A percentile compares a stretch with the other conserved stretches of the same genome.
phyloP scores from a whole-genome alignment of 1,140 invertebrate species.

The Protaetia brevitarsis region DNA sequence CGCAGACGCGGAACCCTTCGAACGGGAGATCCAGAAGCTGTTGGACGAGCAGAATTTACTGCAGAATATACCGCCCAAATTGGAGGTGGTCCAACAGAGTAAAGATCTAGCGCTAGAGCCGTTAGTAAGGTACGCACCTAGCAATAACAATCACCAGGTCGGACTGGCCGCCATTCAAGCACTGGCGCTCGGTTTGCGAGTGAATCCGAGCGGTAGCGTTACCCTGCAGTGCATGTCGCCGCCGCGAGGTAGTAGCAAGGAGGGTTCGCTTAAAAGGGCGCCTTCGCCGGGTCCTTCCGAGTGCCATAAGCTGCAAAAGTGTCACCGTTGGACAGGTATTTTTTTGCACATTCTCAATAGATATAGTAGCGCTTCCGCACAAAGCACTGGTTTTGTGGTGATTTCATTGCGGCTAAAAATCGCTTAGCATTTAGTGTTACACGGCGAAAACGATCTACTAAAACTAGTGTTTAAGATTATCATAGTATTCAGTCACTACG shows the following conservation, averaged over 20 bases:
- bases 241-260: slow-evolving; percentile 47
- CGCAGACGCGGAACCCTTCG: slow-evolving; percentile 55
- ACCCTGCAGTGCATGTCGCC: slow-evolving; percentile 46
- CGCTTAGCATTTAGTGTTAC: background rate
- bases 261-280: slow-evolving; percentile 45
- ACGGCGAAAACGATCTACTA: too few relatives aligned
- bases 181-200: slow-evolving; percentile 51
- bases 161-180: slow-evolving; percentile 62
- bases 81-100: slow-evolving; percentile 55
- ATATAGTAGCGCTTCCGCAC: slow-evolving; percentile 8
- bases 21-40: slow-evolving; percentile 70
- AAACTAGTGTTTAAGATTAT: too few relatives aligned
- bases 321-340: slow-evolving; percentile 48
- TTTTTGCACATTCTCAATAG: background rate
- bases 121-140: slow-evolving; percentile 44
- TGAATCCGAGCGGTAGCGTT: slow-evolving; percentile 45
- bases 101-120: slow-evolving; percentile 49
- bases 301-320: slow-evolving; percentile 45
- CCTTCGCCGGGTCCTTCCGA: slow-evolving; percentile 43
- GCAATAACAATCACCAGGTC: slow-evolving; percentile 59
- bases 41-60: slow-evolving; percentile 67
- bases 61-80: slow-evolving; percentile 57
- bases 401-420: background rate
- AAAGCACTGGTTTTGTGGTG: background rate
- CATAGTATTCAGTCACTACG: too few relatives aligned